phyloP scores from a whole-genome alignment of 2,797 vertebrate species.

The Gymnopithys bicolor region DNA sequence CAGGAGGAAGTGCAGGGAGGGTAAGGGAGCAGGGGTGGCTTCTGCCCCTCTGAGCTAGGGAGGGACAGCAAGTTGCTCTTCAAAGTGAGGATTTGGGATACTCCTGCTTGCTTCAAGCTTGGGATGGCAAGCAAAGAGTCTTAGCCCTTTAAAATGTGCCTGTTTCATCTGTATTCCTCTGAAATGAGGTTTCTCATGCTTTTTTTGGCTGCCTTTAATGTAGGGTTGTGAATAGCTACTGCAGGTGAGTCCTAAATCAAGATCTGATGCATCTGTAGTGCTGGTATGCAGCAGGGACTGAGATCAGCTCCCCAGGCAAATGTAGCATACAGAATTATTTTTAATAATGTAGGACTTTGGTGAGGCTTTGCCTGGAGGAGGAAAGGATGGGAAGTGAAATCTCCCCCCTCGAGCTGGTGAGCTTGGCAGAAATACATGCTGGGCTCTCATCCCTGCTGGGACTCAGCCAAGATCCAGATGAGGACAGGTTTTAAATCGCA shows the following conservation, averaged over 20 bases:
- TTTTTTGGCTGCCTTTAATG: not conserved
- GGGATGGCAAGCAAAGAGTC: not conserved
- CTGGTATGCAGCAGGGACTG: not conserved
- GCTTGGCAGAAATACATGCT: not conserved
- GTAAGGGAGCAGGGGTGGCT: not conserved
- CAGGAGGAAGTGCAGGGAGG: not conserved
- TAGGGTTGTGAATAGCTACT: not conserved
- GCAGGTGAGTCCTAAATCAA: conserved; percentile 8
- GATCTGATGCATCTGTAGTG: not conserved
- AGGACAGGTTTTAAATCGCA: not conserved
- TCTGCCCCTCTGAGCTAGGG: not conserved
- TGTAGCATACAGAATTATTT: not conserved
- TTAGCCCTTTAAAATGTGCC: not conserved
- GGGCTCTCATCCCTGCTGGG: not conserved
- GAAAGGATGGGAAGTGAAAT: not conserved
- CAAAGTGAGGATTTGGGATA: not conserved
- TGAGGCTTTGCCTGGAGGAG: not conserved
- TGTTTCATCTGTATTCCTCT: not conserved
- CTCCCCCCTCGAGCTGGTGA: not conserved
- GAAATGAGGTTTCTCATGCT: not conserved
- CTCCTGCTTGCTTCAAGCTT: not conserved
- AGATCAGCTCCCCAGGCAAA: not conserved
- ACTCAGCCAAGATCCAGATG: not conserved
- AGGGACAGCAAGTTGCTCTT: not conserved
- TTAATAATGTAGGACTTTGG: not conserved